Conservation (phyloP, 30 jellyfish, hydroid and myxozoan species). For the Nemopilema nomurai region DNA sequence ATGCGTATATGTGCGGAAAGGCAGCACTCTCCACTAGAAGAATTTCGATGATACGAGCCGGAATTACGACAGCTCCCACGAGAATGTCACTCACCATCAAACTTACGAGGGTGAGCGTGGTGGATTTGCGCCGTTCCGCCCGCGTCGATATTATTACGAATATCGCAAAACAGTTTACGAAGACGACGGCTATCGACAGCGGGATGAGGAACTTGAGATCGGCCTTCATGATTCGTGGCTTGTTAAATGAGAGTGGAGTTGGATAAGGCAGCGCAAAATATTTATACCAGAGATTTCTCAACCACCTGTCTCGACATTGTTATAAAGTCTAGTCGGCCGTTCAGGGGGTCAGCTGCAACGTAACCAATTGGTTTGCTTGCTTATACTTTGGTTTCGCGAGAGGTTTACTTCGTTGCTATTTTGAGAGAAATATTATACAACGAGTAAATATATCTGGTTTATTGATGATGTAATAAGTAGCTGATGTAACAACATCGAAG, state of each 20-base stretch:
- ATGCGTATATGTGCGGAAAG: slow-evolving; percentile 49
- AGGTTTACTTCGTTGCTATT: too few species aligned
- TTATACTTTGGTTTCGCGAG: neutral
- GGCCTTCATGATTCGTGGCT: slow-evolving; percentile 27
- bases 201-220: slow-evolving; percentile 55
- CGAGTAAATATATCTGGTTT: too few species aligned
- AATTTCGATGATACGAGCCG: slow-evolving; percentile 40
- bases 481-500: too few species aligned
- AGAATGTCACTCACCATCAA: slow-evolving; percentile 51
- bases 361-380: neutral
- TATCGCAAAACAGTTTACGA: slow-evolving; percentile 32
- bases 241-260: neutral
- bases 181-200: slow-evolving; percentile 32
- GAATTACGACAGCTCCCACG: slow-evolving; percentile 53
- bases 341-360: neutral
- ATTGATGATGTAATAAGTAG: too few species aligned
- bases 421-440: too few species aligned
- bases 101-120: slow-evolving; percentile 37
- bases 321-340: neutral
- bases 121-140: slow-evolving; percentile 42
- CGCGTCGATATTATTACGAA: slow-evolving; percentile 21
- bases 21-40: slow-evolving; percentile 34
- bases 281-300: neutral
- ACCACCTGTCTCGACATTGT: slow-evolving; percentile 5
- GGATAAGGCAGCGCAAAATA: neutral